Conservation (phyloP, 2,888 invertebrate species). For the Macrophya alboannulata region DNA sequence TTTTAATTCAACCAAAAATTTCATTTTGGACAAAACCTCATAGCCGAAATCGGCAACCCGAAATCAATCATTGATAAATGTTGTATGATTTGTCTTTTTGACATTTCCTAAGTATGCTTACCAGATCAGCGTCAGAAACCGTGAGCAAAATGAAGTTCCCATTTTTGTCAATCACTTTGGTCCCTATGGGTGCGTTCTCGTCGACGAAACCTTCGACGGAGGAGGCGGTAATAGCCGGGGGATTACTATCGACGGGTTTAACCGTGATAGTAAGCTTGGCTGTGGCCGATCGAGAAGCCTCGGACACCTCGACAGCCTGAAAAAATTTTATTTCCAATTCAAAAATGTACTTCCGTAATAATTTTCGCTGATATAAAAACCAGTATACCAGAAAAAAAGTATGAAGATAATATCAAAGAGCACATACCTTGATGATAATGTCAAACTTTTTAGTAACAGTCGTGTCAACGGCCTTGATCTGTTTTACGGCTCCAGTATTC, state of each 20-base stretch:
- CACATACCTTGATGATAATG: slow-evolving; percentile 88
- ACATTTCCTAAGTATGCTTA: slow-evolving; percentile 79
- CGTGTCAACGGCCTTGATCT: slow-evolving; percentile 91
- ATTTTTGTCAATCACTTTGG: slow-evolving; percentile 86
- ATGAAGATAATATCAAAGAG: not conserved
- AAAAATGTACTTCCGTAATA: not conserved
- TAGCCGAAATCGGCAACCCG: not conserved
- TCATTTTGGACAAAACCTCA: not conserved
- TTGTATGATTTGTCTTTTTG: not conserved
- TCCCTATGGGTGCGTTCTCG: slow-evolving; percentile 93
- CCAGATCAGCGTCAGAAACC: slow-evolving; percentile 93
- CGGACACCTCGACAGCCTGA: slow-evolving; percentile 92
- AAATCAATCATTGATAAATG: not conserved
- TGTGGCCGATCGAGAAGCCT: slow-evolving; percentile 90
- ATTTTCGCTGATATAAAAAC: not conserved
- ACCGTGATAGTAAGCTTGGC: slow-evolving; percentile 92
- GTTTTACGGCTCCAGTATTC: slow-evolving; percentile 90
- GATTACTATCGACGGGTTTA: slow-evolving; percentile 93
- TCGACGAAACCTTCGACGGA: slow-evolving; percentile 90
- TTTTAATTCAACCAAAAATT: not conserved
- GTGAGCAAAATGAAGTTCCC: slow-evolving; percentile 87
- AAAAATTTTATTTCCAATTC: not conserved
- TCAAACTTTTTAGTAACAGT: slow-evolving; percentile 90
- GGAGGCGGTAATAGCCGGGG: slow-evolving; percentile 89
- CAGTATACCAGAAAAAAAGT: not conserved